Percentiles rank a stretch among this genome's conserved stretches.
These are phyloP conservation scores for Amblyjoppa fuscipennis DNA, from an alignment of 2,888 invertebrate species.

Conservation along the genomic window DNA sequence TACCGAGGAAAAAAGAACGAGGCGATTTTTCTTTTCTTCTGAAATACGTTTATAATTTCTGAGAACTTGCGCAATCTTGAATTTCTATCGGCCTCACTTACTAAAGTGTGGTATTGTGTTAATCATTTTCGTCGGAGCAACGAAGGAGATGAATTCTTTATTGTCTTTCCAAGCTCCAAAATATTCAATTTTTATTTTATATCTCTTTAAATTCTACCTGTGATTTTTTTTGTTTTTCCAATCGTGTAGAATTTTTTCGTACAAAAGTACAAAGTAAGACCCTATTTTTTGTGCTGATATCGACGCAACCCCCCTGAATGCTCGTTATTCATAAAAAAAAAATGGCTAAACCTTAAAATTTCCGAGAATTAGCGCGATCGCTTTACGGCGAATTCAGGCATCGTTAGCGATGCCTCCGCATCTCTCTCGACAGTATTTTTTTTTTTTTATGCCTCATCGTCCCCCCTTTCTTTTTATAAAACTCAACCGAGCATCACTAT, in stretches of 20 bases:
- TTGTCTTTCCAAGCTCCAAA: not conserved
- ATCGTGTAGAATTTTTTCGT: too few relatives aligned
- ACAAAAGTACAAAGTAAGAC: too few relatives aligned
- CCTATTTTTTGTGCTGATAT: too few relatives aligned
- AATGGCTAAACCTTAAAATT: not conserved
- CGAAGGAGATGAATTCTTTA: too few relatives aligned
- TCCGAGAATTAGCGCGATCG: not conserved
- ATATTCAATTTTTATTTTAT: not conserved
- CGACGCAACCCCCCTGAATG: not conserved
- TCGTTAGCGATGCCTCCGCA: slow-evolving; percentile 18
- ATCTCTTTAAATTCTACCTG: too few relatives aligned
- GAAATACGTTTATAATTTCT: not conserved
- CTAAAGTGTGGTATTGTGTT: not conserved
- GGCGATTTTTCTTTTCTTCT: not conserved
- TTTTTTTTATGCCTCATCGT: slow-evolving; percentile 5
- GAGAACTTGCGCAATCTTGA: slow-evolving; percentile 15
- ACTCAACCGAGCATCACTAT: slow-evolving; percentile 36
- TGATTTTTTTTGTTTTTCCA: too few relatives aligned
- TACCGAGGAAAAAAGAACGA: too few relatives aligned
- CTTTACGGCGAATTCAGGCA: slow-evolving; percentile 18
- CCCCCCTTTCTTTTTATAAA: slow-evolving; percentile 44
- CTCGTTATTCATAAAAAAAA: not conserved
- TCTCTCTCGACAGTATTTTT: slow-evolving; percentile 2
- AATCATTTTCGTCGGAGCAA: too few relatives aligned
- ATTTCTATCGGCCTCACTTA: slow-evolving; percentile 5